Evolutionary conservation across 2,888 invertebrate genomes (phyloP).

Genomic region (Apodemia mormo): DNA sequence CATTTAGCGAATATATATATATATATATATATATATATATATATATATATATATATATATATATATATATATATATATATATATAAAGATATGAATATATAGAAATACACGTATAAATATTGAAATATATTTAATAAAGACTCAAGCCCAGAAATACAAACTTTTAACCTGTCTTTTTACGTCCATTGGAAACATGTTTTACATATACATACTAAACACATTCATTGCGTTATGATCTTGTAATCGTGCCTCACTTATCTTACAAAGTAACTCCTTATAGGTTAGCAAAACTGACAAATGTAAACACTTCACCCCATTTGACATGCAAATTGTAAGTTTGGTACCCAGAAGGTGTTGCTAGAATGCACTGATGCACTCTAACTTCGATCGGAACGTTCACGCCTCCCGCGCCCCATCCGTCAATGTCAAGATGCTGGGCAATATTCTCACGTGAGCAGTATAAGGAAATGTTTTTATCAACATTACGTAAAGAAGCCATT

Average conservation of each 20-base stretch:
- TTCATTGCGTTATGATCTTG: not conserved
- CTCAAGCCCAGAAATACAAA: too few relatives aligned
- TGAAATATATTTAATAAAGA: too few relatives aligned
- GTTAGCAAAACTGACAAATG: conserved; percentile 16
- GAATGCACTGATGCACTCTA: conserved; percentile 29
- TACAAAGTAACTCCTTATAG: conserved; percentile 10
- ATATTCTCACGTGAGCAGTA: conserved; percentile 63
- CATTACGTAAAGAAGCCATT: conserved; percentile 64
- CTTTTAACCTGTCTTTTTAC: too few relatives aligned
- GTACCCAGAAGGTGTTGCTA: conserved; percentile 38
- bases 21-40: too few relatives aligned
- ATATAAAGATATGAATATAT: too few relatives aligned
- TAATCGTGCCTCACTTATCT: not conserved
- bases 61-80: too few relatives aligned
- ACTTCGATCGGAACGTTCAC: conserved; percentile 41
- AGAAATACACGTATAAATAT: too few relatives aligned
- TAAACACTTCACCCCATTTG: conserved; percentile 34
- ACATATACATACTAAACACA: too few relatives aligned
- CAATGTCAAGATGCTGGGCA: conserved; percentile 58
- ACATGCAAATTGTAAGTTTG: conserved; percentile 52
- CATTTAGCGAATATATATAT: too few relatives aligned
- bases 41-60: too few relatives aligned
- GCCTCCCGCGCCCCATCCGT: conserved; percentile 56
- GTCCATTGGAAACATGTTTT: too few relatives aligned
- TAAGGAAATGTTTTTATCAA: conserved; percentile 67